Conservation (phyloP, 2,113 vertebrate genomes). For the Onychostruthus taczanowskii region DNA sequence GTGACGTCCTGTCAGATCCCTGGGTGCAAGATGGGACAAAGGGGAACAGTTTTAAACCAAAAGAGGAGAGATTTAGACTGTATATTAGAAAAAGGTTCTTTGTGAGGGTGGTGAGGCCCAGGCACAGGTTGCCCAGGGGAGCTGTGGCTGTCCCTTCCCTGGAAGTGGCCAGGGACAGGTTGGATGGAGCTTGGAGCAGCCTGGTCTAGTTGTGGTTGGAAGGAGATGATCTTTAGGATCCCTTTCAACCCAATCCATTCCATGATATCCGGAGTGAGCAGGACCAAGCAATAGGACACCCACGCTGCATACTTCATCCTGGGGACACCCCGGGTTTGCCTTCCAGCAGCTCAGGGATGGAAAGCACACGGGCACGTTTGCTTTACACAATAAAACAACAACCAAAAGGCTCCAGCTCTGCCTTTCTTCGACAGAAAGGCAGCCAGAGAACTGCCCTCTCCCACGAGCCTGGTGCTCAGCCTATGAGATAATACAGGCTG, state of each 20-base stretch:
- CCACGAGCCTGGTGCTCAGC: slow-evolving; percentile 5
- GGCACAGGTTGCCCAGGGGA: background rate
- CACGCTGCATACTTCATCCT: accelerated
- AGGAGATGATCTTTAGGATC: background rate
- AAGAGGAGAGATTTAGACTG: background rate
- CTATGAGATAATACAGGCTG: background rate
- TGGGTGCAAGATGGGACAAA: background rate
- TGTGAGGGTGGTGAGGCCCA: background rate
- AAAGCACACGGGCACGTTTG: accelerated
- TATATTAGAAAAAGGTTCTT: background rate
- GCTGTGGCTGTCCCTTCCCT: background rate
- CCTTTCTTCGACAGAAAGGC: background rate
- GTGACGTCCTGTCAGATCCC: accelerated
- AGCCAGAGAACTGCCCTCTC: slow-evolving; percentile 10
- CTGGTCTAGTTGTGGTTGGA: no score
- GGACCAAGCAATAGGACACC: background rate
- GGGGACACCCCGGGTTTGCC: accelerated
- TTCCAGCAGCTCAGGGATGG: accelerated
- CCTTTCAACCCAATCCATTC: background rate
- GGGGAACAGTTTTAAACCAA: background rate
- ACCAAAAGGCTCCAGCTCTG: background rate
- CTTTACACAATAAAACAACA: background rate
- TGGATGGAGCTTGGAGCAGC: background rate
- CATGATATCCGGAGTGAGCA: background rate
- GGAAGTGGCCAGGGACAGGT: background rate